These are phyloP conservation scores for Varanus salvator DNA, from an alignment of 2,113 vertebrate species.

Conservation along the genomic window DNA sequence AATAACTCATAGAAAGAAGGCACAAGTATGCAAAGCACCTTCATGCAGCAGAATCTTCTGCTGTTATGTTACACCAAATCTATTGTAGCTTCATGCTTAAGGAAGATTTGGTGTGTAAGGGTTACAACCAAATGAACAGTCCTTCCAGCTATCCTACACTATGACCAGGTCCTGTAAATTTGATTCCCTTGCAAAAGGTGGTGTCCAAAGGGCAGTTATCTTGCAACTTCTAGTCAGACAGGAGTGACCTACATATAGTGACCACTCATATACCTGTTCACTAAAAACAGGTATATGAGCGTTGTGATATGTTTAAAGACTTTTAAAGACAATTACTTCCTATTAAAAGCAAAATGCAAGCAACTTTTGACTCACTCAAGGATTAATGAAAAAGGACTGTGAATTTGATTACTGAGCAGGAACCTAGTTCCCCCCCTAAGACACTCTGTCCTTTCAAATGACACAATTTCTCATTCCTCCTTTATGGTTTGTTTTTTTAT, in stretches of 20 bases:
- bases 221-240: neutral
- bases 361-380: neutral
- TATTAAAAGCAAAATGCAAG: neutral
- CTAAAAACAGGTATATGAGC: neutral
- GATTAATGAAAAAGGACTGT: neutral
- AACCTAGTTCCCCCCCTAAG: neutral
- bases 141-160: neutral
- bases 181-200: neutral
- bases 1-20: neutral
- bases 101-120: neutral
- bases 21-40: neutral
- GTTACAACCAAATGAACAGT: neutral
- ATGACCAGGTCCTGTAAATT: neutral
- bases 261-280: too few relatives aligned
- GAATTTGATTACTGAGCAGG: neutral
- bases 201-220: neutral
- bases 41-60: neutral
- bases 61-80: neutral
- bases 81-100: neutral
- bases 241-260: neutral
- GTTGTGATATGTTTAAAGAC: neutral
- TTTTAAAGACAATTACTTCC: neutral
- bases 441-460: neutral
- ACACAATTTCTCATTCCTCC: neutral
- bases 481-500: conserved; percentile 4